These are phyloP conservation scores for Potorous gilbertii DNA, from an alignment of 2,797 vertebrate genomes.

Conservation along the genomic window DNA sequence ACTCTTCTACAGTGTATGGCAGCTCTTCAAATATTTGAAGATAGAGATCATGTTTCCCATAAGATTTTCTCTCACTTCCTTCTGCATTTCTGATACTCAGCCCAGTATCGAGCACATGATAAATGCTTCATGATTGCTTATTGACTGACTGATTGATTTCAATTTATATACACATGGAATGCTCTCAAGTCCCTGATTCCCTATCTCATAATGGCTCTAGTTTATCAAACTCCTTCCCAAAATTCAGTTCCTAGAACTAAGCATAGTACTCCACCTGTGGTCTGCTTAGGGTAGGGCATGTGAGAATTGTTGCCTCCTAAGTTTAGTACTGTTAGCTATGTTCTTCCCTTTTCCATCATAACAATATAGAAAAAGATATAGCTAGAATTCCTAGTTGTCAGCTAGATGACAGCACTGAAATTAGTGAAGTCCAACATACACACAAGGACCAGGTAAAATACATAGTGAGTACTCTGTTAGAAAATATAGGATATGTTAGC, in stretches of 20 bases:
- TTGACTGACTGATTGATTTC: background rate
- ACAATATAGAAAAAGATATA: too few species aligned
- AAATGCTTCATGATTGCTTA: background rate
- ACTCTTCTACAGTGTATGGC: background rate
- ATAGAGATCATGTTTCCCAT: background rate
- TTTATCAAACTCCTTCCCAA: background rate
- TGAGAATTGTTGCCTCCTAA: too few species aligned
- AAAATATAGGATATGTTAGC: background rate
- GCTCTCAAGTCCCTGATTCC: background rate
- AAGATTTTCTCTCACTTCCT: background rate
- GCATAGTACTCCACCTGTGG: background rate
- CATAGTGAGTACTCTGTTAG: background rate
- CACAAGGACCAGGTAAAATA: too few species aligned
- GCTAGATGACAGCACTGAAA: too few species aligned
- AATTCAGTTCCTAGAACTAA: background rate
- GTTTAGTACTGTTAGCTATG: too few species aligned
- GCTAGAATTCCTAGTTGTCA: too few species aligned
- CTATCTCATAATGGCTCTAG: background rate
- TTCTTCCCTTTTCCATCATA: too few species aligned
- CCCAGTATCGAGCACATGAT: background rate
- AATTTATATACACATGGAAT: background rate
- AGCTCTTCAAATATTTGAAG: background rate
- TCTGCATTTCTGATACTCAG: background rate
- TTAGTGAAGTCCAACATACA: too few species aligned
- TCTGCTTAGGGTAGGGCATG: too few species aligned